phyloP scores from a whole-genome alignment of 2,888 invertebrate species.

The Xestia xanthographa region DNA sequence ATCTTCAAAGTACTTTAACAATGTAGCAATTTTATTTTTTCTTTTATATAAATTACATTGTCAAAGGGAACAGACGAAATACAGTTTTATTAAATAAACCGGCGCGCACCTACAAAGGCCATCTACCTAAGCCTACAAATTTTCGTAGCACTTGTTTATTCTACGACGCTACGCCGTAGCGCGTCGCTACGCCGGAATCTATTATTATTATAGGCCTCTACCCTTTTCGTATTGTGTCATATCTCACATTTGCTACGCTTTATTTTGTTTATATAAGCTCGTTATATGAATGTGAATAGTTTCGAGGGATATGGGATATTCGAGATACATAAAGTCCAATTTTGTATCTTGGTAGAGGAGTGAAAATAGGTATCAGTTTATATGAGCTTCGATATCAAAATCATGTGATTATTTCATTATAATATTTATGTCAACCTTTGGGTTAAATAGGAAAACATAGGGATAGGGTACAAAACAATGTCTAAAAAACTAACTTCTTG shows the following conservation, averaged over 20 bases:
- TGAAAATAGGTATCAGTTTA: neutral
- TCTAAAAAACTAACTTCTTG: no score
- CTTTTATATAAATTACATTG: constrained; percentile 59
- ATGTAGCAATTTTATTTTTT: constrained; percentile 51
- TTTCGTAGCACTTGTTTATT: constrained; percentile 82
- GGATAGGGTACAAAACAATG: no score
- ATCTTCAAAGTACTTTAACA: constrained; percentile 62
- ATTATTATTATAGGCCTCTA: constrained; percentile 71
- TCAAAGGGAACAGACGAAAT: constrained; percentile 61
- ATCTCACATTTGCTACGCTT: constrained; percentile 62
- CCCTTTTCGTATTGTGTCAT: constrained; percentile 70
- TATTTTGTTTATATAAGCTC: constrained; percentile 63
- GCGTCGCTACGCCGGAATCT: constrained; percentile 69
- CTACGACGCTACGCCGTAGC: constrained; percentile 79
- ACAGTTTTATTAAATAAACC: constrained; percentile 67
- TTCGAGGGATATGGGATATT: constrained; percentile 30
- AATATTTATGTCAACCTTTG: no score
- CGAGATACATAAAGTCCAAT: constrained; percentile 6
- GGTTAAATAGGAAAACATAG: no score
- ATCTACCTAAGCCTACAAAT: constrained; percentile 70
- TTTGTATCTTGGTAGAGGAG: constrained; percentile 5
- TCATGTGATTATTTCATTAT: neutral
- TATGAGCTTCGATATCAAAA: neutral
- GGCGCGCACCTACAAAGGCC: constrained; percentile 60
- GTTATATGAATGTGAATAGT: constrained; percentile 58